Conservation (phyloP, 2,888 invertebrate genomes). For the Agrilus mali region DNA sequence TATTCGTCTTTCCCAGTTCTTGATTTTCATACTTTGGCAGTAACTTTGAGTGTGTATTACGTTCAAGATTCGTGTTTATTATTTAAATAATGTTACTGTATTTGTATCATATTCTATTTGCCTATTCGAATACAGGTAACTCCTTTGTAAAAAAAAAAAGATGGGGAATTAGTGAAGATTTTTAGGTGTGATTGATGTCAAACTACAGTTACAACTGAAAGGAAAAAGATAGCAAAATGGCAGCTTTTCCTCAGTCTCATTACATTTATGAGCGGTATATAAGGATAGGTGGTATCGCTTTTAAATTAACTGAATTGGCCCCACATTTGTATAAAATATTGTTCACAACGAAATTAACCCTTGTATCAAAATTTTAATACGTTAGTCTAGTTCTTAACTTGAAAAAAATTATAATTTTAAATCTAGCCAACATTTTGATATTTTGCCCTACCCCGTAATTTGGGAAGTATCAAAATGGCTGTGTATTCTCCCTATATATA, state of each 20-base stretch:
- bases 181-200: no score
- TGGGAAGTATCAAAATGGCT: conserved; percentile 32
- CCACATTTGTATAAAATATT: conserved; percentile 20
- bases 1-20: background rate
- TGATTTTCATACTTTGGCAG: background rate
- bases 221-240: no score
- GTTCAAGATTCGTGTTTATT: no score
- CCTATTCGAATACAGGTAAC: no score
- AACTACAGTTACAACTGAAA: no score
- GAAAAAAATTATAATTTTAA: conserved; percentile 7
- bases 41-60: background rate
- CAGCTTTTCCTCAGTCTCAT: no score
- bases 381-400: conserved; percentile 19
- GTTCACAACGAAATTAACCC: conserved; percentile 26
- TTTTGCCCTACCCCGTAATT: conserved; percentile 19
- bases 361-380: conserved; percentile 23
- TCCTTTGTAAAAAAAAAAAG: no score
- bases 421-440: conserved; percentile 25
- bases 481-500: conserved; percentile 26
- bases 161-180: no score
- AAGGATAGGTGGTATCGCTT: no score
- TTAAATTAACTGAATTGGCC: background rate
- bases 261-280: no score
- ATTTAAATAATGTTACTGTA: background rate
- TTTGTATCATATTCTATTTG: background rate